Conservation (phyloP, 2,113 vertebrate species). For the Sylvietta virens region DNA sequence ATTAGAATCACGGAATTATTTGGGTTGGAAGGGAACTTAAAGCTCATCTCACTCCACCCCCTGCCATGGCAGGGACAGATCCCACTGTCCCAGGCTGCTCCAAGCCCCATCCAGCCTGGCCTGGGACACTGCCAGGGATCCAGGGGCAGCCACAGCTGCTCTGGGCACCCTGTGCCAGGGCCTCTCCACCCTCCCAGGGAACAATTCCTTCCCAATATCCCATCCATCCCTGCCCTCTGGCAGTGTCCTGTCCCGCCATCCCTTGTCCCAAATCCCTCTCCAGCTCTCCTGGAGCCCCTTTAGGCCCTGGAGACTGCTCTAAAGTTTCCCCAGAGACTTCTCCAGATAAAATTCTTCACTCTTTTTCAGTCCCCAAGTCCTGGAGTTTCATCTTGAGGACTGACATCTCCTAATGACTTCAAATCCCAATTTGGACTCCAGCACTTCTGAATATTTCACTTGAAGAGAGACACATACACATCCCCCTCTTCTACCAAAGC, state of each 20-base stretch:
- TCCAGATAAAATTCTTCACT: background rate
- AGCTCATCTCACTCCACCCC: background rate
- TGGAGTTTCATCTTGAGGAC: background rate
- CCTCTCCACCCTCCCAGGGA: background rate
- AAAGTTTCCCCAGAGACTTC: background rate
- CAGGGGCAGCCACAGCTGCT: background rate
- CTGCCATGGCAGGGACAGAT: background rate
- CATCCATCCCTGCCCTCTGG: background rate
- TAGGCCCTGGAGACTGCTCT: background rate
- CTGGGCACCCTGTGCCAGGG: background rate
- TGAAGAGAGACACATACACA: background rate
- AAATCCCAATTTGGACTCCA: background rate
- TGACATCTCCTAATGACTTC: background rate
- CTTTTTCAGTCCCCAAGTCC: background rate
- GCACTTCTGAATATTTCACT: background rate
- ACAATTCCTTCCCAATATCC: background rate
- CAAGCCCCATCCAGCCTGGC: background rate
- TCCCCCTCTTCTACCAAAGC: background rate
- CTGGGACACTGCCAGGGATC: background rate
- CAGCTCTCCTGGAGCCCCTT: background rate
- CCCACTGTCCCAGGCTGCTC: fast-evolving
- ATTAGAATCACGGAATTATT: background rate
- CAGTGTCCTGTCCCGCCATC: background rate
- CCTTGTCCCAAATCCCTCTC: background rate
- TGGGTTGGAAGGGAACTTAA: background rate